Conservation (phyloP, 2,888 invertebrate genomes). For the Eucriotettix oculatus region DNA sequence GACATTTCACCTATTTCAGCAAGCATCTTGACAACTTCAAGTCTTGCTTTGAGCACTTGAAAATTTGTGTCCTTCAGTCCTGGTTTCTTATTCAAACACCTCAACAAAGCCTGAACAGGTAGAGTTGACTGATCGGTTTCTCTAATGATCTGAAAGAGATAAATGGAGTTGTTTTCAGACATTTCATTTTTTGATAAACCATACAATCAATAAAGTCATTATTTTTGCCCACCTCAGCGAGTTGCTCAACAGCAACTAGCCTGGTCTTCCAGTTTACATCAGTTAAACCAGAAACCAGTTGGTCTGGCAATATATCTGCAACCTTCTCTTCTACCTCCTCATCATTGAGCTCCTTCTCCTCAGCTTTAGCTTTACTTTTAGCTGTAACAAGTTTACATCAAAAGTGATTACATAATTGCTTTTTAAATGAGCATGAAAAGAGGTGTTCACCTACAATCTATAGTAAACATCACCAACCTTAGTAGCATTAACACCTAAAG, state of each 20-base stretch:
- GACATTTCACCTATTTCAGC: constrained; percentile 44
- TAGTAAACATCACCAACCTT: no score
- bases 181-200: background rate
- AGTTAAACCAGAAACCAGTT: constrained; percentile 45
- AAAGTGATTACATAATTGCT: background rate
- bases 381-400: background rate
- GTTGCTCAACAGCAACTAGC: constrained; percentile 55
- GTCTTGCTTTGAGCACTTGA: constrained; percentile 67
- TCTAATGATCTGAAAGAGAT: constrained; percentile 30
- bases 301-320: constrained; percentile 42
- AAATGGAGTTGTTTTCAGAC: no score
- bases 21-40: constrained; percentile 63
- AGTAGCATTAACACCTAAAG: no score
- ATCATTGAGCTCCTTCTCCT: constrained; percentile 49
- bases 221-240: constrained; percentile 29
- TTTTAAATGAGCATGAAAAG: no score
- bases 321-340: constrained; percentile 68
- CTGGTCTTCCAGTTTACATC: constrained; percentile 79
- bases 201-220: background rate
- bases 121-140: constrained; percentile 43
- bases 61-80: constrained; percentile 80
- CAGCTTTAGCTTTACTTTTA: background rate
- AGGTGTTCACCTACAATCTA: no score
- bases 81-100: constrained; percentile 62
- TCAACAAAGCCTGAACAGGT: constrained; percentile 58